Evolutionary conservation across 1,140 invertebrate species (phyloP).

Genomic region (Oncopodura yosiiana): DNA sequence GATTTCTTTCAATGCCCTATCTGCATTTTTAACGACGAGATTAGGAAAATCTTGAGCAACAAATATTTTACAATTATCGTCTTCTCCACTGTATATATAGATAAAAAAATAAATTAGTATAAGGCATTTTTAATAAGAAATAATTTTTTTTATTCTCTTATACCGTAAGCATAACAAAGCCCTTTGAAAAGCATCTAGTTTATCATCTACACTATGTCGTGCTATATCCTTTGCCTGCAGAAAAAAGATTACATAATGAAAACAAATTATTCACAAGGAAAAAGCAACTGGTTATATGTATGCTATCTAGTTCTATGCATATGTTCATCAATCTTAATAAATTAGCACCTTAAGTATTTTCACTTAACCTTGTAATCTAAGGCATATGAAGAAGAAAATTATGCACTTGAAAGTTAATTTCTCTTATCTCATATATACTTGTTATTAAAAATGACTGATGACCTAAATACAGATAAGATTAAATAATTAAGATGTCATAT

Average conservation of each 20-base stretch:
- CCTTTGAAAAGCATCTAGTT: constrained; percentile 22
- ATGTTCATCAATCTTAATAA: too few species aligned
- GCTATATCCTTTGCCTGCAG: constrained; percentile 14
- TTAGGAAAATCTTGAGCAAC: constrained; percentile 12
- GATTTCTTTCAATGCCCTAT: constrained; percentile 20
- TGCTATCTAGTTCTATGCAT: too few species aligned
- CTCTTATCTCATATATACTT: too few species aligned
- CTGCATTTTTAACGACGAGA: constrained; percentile 10
- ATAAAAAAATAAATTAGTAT: background rate
- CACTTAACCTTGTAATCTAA: too few species aligned
- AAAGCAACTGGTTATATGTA: too few species aligned
- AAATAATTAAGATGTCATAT: background rate
- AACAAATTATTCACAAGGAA: too few species aligned
- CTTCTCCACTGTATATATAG: constrained; percentile 5
- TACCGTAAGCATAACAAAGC: constrained; percentile 18
- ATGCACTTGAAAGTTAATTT: too few species aligned
- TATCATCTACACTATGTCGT: constrained; percentile 16
- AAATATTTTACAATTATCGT: constrained; percentile 11
- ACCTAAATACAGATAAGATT: too few species aligned
- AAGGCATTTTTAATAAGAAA: background rate
- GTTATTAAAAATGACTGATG: too few species aligned
- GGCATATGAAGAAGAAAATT: too few species aligned
- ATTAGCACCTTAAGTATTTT: too few species aligned
- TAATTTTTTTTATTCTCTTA: background rate
- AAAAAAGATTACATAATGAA: too few species aligned